Base-by-base conservation (phyloP, 2,113 vertebrate species). In the Pelodiscus sinensis region DNA sequence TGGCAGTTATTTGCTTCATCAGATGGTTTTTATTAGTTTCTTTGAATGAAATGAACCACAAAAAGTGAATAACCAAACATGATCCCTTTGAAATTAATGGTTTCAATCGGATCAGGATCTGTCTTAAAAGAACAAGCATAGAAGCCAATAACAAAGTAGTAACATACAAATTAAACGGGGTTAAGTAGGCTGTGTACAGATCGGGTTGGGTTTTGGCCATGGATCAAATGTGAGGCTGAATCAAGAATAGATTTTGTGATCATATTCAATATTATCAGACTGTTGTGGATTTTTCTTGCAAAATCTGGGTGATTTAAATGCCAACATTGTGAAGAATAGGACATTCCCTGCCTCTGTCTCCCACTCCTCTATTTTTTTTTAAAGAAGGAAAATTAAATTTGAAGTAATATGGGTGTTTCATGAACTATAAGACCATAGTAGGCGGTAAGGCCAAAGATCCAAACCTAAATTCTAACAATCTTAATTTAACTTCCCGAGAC, bases 131-230 rank as follows among this genome's bases (percentile, higher is more conserved):
- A 57, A 80, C 1, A 84, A 24, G 57, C 22, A 24, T 12, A 5
- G 81, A 13, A 6, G 27, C 29, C 31, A 73, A 60, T 1, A 55
- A 10, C 3, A 24, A n/a, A 7, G 9, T 3, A 12, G 60, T 8
- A n/a, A 44, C 1, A 8, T 0, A 51, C 54, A n/a, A 0, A 7
- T 18, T 1, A 8, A 55, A 21, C 1, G 2, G 25, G 38, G 0
- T 55, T 51, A 4, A 2, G 50, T 1, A 3, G 57, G 38, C 29
- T 8, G 25, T 11, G 1, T 2, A 31, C 57, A 77, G 19, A 21
- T 13, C 0, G 2, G 0, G 50, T 84, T 2, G 0, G 2, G 56
- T 27, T 54, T 56, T 79, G 73, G 24, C 65, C 65, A 35, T 71
- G n/a, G 18, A 35, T 35, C 16, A 16, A 15, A 27, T n/a, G 18